These are phyloP conservation scores for Lydus trimaculatus DNA, from an alignment of 2,888 invertebrate genomes.

Conservation along the genomic window DNA sequence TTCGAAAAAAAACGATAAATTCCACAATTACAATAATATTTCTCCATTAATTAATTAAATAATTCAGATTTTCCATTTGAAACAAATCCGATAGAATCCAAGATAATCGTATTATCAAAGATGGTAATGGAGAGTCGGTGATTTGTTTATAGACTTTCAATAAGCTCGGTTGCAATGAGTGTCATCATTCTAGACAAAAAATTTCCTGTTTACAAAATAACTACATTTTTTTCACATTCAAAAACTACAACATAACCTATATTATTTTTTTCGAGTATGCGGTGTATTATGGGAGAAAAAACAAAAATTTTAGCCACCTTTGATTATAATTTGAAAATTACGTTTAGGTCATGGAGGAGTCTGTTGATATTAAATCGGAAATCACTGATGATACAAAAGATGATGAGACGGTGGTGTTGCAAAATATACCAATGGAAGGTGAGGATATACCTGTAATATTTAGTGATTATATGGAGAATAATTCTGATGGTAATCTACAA, in stretches of 20 bases:
- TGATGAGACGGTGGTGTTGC: conserved; percentile 42
- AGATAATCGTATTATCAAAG: not conserved
- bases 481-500: conserved; percentile 48
- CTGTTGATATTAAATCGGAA: conserved; percentile 22
- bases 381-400: conserved; percentile 4
- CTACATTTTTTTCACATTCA: not conserved
- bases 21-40: not conserved
- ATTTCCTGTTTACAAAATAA: not conserved
- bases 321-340: conserved; percentile 1
- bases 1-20: not conserved
- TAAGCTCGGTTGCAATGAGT: conserved; percentile 27
- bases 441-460: conserved; percentile 42
- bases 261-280: not conserved
- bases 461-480: conserved; percentile 38
- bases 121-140: conserved; percentile 14
- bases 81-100: not conserved
- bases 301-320: not conserved
- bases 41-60: no score
- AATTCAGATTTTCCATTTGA: not conserved
- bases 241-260: conserved; percentile 16
- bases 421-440: conserved; percentile 39
- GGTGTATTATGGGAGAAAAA: not conserved
- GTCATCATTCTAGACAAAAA: conserved; percentile 19
- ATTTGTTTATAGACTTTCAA: conserved; percentile 20
- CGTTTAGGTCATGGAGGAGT: conserved; percentile 24